Evolutionary conservation across 92 coral and sea anemone genomes (phyloP).

Genomic region (Epizoanthus scotinus): DNA sequence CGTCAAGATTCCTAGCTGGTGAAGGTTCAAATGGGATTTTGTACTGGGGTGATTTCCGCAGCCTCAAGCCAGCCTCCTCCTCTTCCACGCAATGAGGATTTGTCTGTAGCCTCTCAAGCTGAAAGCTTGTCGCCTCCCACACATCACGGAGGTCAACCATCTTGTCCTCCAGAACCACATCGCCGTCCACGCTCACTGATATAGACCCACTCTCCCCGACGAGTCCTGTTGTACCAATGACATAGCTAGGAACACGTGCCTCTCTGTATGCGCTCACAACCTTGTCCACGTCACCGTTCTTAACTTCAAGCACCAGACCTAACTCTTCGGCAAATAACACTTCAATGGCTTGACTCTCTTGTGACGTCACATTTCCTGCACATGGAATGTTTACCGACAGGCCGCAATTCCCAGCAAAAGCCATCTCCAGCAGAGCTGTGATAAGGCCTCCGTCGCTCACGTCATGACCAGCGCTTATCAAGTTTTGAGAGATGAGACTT

Average conservation of each 20-base stretch:
- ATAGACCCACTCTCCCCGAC: conserved; percentile 72
- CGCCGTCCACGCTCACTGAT: conserved; percentile 71
- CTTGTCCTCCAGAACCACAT: conserved; percentile 76
- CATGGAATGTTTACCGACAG: conserved; percentile 63
- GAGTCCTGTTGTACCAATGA: conserved; percentile 72
- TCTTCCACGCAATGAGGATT: conserved; percentile 89
- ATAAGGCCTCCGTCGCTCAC: conserved; percentile 95
- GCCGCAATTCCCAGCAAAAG: conserved; percentile 96
- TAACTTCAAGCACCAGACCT: conserved; percentile 87
- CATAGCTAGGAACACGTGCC: conserved; percentile 64
- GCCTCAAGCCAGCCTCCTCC: conserved; percentile 78
- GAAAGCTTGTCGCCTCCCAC: conserved; percentile 99
- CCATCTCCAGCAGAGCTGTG: conserved; percentile 90
- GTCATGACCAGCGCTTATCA: conserved; percentile 89
- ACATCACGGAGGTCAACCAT: conserved; percentile 90
- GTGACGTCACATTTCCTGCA: conserved; percentile 30
- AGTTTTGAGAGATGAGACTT: conserved; percentile 66
- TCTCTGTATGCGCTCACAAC: conserved; percentile 63
- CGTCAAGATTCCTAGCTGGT: conserved; percentile 30
- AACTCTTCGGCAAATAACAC: conserved; percentile 91
- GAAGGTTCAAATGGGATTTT: conserved; percentile 69
- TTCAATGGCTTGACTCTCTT: conserved; percentile 57
- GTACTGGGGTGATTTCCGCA: conserved; percentile 80
- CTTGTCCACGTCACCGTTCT: conserved; percentile 57
- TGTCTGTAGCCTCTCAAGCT: conserved; percentile 86